phyloP scores from a whole-genome alignment of 2,888 invertebrate species.

The Nowickia ferox region DNA sequence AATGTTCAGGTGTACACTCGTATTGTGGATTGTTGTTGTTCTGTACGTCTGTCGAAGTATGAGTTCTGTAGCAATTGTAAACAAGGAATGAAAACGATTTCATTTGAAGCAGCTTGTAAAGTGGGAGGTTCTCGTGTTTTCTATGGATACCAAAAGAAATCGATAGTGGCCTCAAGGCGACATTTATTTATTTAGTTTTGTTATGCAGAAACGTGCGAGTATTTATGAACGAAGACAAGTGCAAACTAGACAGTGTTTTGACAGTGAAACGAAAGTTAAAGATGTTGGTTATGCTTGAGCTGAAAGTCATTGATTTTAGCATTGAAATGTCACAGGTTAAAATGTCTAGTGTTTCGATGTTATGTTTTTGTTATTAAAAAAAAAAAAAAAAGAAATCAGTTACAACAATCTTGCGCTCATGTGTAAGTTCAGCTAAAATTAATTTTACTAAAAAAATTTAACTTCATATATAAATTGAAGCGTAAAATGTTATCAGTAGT shows the following conservation, averaged over 20 bases:
- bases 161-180: slow-evolving; percentile 59
- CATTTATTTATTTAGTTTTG: slow-evolving; percentile 66
- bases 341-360: too few species aligned
- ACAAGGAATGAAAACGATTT: background rate
- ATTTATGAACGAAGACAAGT: slow-evolving; percentile 61
- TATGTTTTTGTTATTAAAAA: too few species aligned
- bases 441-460: too few species aligned
- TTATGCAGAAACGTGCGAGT: slow-evolving; percentile 17
- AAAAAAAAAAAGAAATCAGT: too few species aligned
- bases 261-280: slow-evolving; percentile 24
- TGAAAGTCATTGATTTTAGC: too few species aligned
- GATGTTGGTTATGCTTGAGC: background rate
- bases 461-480: too few species aligned
- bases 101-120: slow-evolving; percentile 50
- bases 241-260: slow-evolving; percentile 48
- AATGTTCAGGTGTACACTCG: slow-evolving; percentile 44
- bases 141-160: slow-evolving; percentile 42
- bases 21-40: background rate
- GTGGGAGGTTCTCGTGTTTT: slow-evolving; percentile 58
- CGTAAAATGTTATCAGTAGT: too few species aligned
- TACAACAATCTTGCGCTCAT: too few species aligned
- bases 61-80: background rate
- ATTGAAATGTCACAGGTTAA: too few species aligned
- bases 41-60: slow-evolving; percentile 1
- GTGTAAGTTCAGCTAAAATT: too few species aligned